Percentiles rank a stretch among this genome's conserved stretches.
phyloP scores from a whole-genome alignment of 2,888 invertebrate species.

The Falcaria lacertinaria region DNA sequence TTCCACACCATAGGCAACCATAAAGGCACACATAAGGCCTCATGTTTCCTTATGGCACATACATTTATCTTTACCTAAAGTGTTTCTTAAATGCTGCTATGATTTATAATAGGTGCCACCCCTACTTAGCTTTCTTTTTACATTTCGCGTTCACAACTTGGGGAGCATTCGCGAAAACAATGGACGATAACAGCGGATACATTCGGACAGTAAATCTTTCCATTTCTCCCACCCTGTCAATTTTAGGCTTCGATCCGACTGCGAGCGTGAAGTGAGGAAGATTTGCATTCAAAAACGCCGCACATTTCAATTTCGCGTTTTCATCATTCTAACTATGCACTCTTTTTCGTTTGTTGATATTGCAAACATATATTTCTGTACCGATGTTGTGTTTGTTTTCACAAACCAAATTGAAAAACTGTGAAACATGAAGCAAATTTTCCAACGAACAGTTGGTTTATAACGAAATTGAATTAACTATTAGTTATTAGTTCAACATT shows the following conservation, averaged over 20 bases:
- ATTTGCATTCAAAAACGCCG: neutral
- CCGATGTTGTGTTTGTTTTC: neutral
- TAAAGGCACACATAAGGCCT: too few relatives aligned
- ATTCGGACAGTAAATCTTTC: constrained; percentile 21
- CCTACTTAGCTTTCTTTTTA: constrained; percentile 15
- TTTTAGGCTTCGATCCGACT: neutral
- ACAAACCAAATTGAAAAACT: neutral
- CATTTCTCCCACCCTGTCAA: constrained; percentile 8
- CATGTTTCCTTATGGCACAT: too few relatives aligned
- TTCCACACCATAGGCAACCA: too few relatives aligned
- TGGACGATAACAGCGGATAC: constrained; percentile 23
- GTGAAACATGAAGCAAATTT: neutral
- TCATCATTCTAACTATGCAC: neutral
- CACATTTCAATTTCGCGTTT: neutral
- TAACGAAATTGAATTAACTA: too few relatives aligned
- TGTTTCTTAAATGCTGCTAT: neutral
- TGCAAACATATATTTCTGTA: neutral
- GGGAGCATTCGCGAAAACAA: constrained; percentile 27
- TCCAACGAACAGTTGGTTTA: too few relatives aligned
- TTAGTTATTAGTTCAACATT: too few relatives aligned
- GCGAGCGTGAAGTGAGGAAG: neutral
- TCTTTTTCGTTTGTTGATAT: neutral
- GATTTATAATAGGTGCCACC: neutral
- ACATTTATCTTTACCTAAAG: too few relatives aligned
- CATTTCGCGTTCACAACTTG: constrained; percentile 13